These are phyloP conservation scores for Phoeniculus purpureus DNA, from an alignment of 2,797 vertebrate genomes.

Conservation along the genomic window DNA sequence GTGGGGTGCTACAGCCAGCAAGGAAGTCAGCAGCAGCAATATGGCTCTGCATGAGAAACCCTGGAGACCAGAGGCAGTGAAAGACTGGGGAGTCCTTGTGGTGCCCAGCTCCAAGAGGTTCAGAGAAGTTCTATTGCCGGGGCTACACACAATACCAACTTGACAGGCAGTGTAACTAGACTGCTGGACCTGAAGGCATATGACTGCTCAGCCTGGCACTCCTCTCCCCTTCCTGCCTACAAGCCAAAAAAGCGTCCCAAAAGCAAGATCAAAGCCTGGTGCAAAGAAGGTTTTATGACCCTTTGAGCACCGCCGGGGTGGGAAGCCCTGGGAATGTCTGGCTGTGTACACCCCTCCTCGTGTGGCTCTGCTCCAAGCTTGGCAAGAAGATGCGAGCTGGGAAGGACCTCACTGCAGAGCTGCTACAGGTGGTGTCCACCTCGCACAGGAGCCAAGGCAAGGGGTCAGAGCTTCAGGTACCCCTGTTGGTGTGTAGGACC, in stretches of 20 bases:
- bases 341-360: not conserved
- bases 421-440: not conserved
- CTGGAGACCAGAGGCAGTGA: not conserved
- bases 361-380: not conserved
- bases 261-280: not conserved
- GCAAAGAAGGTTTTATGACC: not conserved
- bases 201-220: not conserved
- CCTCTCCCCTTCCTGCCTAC: not conserved
- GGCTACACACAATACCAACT: not conserved
- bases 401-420: not conserved
- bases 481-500: fast-evolving
- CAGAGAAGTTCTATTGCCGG: not conserved
- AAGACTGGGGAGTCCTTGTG: fast-evolving
- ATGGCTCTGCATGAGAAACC: fast-evolving
- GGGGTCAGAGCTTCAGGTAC: not conserved
- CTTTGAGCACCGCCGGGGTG: not conserved
- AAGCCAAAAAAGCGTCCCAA: not conserved
- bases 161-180: not conserved
- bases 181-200: not conserved
- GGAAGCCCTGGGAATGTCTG: not conserved
- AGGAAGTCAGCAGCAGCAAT: not conserved
- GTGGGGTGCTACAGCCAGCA: not conserved
- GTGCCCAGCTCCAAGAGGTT: not conserved
- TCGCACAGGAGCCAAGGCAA: not conserved
- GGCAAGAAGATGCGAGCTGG: not conserved